Percentiles rank a stretch among this genome's conserved stretches.
These are phyloP conservation scores for Phymatocera aterrima DNA, from an alignment of 2,888 invertebrate genomes.

Conservation along the genomic window DNA sequence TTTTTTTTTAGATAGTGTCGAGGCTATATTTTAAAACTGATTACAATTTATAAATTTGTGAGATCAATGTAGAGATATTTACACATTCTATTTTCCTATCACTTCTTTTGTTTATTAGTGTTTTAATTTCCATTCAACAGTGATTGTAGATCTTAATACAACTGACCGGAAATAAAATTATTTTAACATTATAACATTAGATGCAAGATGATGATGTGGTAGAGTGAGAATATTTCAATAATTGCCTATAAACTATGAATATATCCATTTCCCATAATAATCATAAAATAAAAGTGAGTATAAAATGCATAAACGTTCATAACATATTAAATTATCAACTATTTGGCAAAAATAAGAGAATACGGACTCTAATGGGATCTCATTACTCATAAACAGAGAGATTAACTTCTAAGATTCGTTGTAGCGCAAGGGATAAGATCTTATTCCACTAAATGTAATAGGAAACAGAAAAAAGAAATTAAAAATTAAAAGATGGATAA, in stretches of 20 bases:
- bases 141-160: neutral
- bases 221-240: neutral
- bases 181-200: no score
- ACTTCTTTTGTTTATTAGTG: neutral
- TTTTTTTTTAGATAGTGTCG: no score
- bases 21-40: no score
- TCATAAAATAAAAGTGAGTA: neutral
- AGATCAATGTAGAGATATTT: no score
- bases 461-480: no score
- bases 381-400: neutral
- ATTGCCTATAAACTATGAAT: neutral
- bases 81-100: neutral
- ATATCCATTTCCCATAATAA: slow-evolving; percentile 13
- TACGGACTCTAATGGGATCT: slow-evolving; percentile 14
- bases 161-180: neutral
- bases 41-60: no score
- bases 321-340: neutral
- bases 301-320: neutral
- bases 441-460: neutral
- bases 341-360: neutral
- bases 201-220: neutral
- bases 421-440: neutral
- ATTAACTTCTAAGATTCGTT: neutral
- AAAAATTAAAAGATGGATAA: slow-evolving; percentile 3
- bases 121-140: neutral